Percentiles rank a stretch among this genome's conserved stretches.
phyloP scores from a whole-genome alignment of 2,888 invertebrate species.

The Bombylius discolor region DNA sequence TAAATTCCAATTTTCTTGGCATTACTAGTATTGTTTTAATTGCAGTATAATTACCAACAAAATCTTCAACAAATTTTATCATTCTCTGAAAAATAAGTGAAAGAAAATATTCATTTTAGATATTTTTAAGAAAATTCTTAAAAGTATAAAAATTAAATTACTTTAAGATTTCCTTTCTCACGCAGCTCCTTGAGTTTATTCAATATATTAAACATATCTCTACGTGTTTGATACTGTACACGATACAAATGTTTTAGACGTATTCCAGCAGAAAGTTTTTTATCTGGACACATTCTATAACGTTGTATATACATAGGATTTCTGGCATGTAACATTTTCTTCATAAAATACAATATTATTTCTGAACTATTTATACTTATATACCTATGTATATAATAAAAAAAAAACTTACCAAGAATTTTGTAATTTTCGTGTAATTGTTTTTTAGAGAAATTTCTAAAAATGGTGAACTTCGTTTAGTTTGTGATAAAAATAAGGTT shows the following conservation, averaged over 20 bases:
- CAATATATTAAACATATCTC: conserved; percentile 25
- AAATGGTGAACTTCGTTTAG: conserved; percentile 19
- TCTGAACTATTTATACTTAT: neutral
- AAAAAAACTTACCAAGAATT: conserved; percentile 22
- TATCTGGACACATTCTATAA: conserved; percentile 20
- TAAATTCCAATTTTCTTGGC: conserved; percentile 34
- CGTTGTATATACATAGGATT: conserved; percentile 26
- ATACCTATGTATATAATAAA: neutral
- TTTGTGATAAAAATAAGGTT: conserved; percentile 21
- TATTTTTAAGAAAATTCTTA: neutral
- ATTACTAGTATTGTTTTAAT: conserved; percentile 30
- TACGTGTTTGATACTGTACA: conserved; percentile 27
- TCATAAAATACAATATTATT: neutral
- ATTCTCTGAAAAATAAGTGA: conserved; percentile 1
- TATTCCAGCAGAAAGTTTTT: conserved; percentile 17
- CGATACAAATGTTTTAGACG: conserved; percentile 22
- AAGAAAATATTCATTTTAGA: neutral
- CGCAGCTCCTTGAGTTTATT: conserved; percentile 20
- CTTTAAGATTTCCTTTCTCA: conserved; percentile 16
- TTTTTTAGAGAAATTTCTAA: conserved; percentile 17
- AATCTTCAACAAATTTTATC: conserved; percentile 22
- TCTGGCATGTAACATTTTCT: conserved; percentile 31
- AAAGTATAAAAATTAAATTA: neutral
- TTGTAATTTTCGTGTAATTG: conserved; percentile 22
- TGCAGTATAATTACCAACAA: conserved; percentile 29